phyloP scores from a whole-genome alignment of 2,797 vertebrate species.

The Zalophus californianus region DNA sequence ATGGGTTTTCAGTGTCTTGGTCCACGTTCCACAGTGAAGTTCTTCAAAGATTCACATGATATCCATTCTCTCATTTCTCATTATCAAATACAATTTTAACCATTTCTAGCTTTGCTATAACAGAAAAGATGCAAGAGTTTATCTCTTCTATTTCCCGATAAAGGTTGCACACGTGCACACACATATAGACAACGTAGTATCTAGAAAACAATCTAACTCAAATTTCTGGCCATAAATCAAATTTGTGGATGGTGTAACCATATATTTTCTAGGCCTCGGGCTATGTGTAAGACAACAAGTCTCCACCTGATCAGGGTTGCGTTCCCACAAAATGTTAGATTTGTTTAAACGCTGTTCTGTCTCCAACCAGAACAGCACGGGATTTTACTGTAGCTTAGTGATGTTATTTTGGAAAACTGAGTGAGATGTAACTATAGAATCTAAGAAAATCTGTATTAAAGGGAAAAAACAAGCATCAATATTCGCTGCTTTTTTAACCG shows the following conservation, averaged over 20 bases:
- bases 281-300: not conserved
- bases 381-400: not conserved
- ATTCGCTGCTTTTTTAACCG: not conserved
- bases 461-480: not conserved
- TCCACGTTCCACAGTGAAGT: not conserved
- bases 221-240: not conserved
- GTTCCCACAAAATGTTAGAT: not conserved
- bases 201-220: not conserved
- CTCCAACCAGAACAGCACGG: not conserved
- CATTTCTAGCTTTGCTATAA: not conserved
- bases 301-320: not conserved
- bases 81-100: not conserved
- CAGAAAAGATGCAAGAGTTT: not conserved
- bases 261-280: not conserved
- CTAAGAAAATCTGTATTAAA: constrained; percentile 29
- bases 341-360: not conserved
- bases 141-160: not conserved
- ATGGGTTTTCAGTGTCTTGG: not conserved
- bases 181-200: not conserved
- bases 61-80: not conserved
- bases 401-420: constrained; percentile 21
- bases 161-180: not conserved
- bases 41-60: not conserved
- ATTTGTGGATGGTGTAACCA: not conserved
- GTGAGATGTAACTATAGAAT: not conserved